phyloP scores from a whole-genome alignment of 2,113 vertebrate genomes.

The Entomyzon cyanotis region DNA sequence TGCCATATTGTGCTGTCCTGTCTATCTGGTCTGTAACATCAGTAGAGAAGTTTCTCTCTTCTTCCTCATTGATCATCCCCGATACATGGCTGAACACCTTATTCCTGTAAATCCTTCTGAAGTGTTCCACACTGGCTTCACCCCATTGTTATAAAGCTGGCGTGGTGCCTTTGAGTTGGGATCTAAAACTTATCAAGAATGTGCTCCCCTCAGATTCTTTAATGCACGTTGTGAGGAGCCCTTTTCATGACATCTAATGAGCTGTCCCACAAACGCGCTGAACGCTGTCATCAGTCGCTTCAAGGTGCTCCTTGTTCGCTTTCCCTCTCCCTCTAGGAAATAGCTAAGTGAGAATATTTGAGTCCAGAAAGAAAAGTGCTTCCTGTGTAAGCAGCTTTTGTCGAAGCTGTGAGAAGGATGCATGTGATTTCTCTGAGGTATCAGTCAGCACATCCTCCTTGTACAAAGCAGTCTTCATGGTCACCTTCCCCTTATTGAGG shows the following conservation, averaged over 20 bases:
- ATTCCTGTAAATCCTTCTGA: constrained; percentile 47
- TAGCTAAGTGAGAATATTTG: not conserved
- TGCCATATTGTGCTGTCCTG: constrained; percentile 37
- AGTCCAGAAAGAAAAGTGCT: not conserved
- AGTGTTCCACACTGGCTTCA: constrained; percentile 24
- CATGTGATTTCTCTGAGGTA: not conserved
- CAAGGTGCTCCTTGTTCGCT: constrained; percentile 22
- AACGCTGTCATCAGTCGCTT: not conserved
- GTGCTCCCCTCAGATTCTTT: constrained; percentile 25
- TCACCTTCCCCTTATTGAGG: not conserved
- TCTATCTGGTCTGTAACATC: constrained; percentile 48
- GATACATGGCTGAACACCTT: constrained; percentile 29
- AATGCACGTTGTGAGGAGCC: constrained; percentile 30
- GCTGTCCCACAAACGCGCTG: constrained; percentile 15
- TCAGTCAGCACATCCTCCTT: not conserved
- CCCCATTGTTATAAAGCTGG: constrained; percentile 55
- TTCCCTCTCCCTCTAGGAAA: constrained; percentile 6
- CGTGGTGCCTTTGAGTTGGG: constrained; percentile 38
- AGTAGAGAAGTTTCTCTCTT: constrained; percentile 42
- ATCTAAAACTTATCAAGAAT: constrained; percentile 59
- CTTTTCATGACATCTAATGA: constrained; percentile 42
- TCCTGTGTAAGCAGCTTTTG: not conserved
- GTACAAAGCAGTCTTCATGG: not conserved
- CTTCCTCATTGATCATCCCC: constrained; percentile 54
- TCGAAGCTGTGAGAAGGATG: not conserved